These are phyloP conservation scores for Ptychobarbus kaznakovi DNA, from an alignment of 2,797 vertebrate genomes.

Conservation along the genomic window DNA sequence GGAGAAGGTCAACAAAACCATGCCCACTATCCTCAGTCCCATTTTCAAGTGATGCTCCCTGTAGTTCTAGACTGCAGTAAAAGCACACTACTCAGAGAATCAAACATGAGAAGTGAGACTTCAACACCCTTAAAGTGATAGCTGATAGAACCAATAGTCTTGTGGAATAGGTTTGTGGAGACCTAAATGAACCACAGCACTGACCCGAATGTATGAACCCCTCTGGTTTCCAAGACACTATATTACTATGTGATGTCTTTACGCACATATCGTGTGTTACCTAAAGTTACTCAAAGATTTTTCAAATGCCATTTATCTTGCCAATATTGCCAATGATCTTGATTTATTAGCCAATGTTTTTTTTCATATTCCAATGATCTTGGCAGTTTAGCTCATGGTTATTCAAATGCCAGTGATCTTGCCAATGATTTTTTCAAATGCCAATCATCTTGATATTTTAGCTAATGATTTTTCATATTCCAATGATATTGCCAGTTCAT, in stretches of 20 bases:
- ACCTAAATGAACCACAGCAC: background rate
- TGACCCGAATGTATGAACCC: background rate
- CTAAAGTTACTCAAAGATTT: constrained; percentile 42
- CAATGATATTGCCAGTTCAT: background rate
- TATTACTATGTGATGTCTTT: constrained; percentile 17
- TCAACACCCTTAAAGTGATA: background rate
- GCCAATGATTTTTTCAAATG: background rate
- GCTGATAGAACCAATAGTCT: background rate
- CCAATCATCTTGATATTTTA: background rate
- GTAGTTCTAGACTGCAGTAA: background rate
- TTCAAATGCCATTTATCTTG: constrained; percentile 10
- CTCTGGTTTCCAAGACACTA: background rate
- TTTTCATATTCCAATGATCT: background rate
- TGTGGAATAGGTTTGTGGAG: background rate
- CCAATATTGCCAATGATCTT: background rate
- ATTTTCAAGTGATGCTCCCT: constrained; percentile 26
- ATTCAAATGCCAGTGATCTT: background rate
- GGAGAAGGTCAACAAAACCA: constrained; percentile 46
- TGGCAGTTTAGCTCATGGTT: background rate
- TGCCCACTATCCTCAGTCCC: constrained; percentile 36
- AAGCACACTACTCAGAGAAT: background rate
- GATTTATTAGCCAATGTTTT: background rate
- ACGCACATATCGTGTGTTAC: background rate
- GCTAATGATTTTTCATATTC: background rate
- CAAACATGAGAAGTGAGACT: background rate